A percentile compares a stretch with the other conserved stretches of the same genome.
Conservation (phyloP, 1,140 invertebrate species). For the Cheumatopsyche charites region DNA sequence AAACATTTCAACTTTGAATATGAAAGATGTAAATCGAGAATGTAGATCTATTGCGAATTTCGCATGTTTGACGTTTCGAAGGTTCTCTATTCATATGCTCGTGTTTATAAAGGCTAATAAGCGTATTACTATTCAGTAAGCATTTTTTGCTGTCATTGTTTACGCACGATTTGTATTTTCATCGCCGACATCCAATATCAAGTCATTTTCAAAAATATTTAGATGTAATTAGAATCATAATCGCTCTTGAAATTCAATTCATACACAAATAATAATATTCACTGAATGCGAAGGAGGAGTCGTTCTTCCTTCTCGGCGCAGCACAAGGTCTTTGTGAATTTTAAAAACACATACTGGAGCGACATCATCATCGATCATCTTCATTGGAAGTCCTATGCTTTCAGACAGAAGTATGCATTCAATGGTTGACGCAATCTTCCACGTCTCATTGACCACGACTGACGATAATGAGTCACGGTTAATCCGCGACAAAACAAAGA, state of each 20-base stretch:
- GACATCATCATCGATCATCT: not conserved
- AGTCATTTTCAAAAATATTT: too few relatives aligned
- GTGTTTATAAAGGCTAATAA: not conserved
- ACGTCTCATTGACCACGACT: not conserved
- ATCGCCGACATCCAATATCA: too few relatives aligned
- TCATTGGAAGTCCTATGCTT: not conserved
- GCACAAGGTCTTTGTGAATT: too few relatives aligned
- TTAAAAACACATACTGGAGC: too few relatives aligned
- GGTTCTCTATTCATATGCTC: not conserved
- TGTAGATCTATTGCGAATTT: too few relatives aligned
- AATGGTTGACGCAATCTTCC: not conserved
- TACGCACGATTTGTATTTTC: not conserved
- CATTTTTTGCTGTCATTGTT: conserved; percentile 10
- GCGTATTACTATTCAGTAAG: conserved; percentile 8
- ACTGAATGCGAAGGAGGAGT: too few relatives aligned
- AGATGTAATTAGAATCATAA: too few relatives aligned
- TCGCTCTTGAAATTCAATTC: too few relatives aligned
- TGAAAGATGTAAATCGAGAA: too few relatives aligned
- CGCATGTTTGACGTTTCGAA: not conserved
- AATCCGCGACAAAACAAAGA: not conserved
- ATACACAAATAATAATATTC: too few relatives aligned
- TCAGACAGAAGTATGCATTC: not conserved
- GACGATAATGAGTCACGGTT: not conserved
- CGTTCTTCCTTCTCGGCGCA: too few relatives aligned
- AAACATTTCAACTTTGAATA: too few relatives aligned